These are phyloP conservation scores for Calypte anna DNA, from an alignment of 2,113 vertebrate species.

Conservation along the genomic window DNA sequence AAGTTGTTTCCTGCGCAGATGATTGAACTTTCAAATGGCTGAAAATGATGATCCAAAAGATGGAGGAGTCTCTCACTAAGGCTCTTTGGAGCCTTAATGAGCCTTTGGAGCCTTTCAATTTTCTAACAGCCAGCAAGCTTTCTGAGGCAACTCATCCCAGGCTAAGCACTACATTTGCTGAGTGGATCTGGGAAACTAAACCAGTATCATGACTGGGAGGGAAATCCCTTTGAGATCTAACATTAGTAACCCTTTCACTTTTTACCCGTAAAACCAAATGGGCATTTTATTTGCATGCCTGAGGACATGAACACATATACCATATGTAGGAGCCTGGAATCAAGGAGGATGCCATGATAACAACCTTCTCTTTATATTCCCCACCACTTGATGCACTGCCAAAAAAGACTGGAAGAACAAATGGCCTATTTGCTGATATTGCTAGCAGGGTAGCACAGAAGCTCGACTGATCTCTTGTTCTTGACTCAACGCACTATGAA, in stretches of 20 bases:
- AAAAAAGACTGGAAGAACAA: neutral
- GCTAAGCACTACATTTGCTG: neutral
- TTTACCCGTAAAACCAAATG: neutral
- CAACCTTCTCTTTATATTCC: neutral
- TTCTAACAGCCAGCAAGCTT: neutral
- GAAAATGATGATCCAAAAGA: neutral
- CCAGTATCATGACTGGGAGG: neutral
- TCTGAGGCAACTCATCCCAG: neutral
- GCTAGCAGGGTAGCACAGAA: neutral
- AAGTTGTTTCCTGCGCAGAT: neutral
- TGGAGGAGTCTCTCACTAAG: neutral
- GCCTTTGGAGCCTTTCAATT: neutral
- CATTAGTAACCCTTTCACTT: neutral
- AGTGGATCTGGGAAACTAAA: neutral
- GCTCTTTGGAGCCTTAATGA: neutral
- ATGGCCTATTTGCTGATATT: neutral
- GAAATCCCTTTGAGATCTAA: neutral
- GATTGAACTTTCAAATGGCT: neutral
- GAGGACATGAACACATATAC: neutral
- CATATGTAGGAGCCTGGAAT: neutral
- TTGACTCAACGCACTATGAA: accelerated
- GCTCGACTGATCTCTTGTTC: neutral
- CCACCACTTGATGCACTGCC: neutral
- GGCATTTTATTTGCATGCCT: neutral
- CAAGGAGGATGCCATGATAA: neutral